These are phyloP conservation scores for Sinocyclocheilus rhinocerous DNA, from an alignment of 2,113 vertebrate genomes.

Conservation along the genomic window DNA sequence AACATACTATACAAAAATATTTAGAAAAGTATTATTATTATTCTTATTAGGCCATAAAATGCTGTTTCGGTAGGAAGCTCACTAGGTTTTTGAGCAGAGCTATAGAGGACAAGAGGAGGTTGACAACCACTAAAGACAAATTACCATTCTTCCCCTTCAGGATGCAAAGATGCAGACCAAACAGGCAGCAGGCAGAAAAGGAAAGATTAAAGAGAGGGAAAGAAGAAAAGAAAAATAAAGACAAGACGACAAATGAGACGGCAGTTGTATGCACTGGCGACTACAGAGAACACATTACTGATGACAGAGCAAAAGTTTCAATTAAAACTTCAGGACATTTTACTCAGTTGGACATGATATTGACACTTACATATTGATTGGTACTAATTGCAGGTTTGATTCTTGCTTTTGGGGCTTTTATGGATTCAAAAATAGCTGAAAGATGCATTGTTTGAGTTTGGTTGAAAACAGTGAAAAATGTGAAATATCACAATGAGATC, in stretches of 20 bases:
- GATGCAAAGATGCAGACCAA: slow-evolving; percentile 65
- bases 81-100: neutral
- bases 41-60: neutral
- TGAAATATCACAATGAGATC: neutral
- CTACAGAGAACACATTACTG: slow-evolving; percentile 34
- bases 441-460: neutral
- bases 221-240: slow-evolving; percentile 58
- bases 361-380: neutral
- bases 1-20: too few relatives aligned
- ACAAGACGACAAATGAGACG: slow-evolving; percentile 57
- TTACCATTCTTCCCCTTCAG: slow-evolving; percentile 61
- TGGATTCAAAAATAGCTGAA: neutral
- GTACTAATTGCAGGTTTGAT: neutral
- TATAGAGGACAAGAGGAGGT: neutral
- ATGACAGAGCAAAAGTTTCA: neutral
- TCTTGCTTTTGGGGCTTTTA: neutral
- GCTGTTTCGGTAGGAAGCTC: neutral
- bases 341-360: neutral
- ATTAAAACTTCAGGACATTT: neutral
- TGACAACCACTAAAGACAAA: slow-evolving; percentile 45
- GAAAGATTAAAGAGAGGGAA: slow-evolving; percentile 46
- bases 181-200: slow-evolving; percentile 63
- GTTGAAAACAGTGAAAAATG: neutral
- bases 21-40: too few relatives aligned
- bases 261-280: slow-evolving; percentile 33